Evolutionary conservation across 2,113 vertebrate species (phyloP).

Genomic region (Ctenomys sociabilis): DNA sequence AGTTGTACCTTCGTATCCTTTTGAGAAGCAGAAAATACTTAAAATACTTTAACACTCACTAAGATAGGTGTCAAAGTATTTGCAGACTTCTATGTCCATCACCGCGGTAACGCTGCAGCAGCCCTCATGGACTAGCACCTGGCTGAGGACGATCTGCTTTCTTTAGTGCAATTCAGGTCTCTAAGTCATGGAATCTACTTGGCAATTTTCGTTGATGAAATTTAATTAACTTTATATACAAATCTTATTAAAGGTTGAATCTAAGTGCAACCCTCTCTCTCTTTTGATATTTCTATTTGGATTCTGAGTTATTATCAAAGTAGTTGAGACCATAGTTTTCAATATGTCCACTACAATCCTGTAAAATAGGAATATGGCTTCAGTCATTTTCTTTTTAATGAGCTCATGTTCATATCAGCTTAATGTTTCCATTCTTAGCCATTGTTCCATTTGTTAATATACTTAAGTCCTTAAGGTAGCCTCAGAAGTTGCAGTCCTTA

Average conservation of each 20-base stretch:
- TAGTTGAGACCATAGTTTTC: slow-evolving; percentile 36
- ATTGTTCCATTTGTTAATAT: slow-evolving; percentile 69
- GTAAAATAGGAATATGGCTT: neutral
- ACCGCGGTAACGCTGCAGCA: neutral
- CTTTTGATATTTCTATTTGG: slow-evolving; percentile 43
- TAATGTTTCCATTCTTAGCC: slow-evolving; percentile 71
- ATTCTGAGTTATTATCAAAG: slow-evolving; percentile 25
- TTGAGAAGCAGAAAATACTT: slow-evolving; percentile 43
- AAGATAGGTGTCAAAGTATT: too few species aligned
- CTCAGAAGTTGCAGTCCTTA: slow-evolving; percentile 32
- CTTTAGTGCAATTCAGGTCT: neutral
- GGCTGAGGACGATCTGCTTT: neutral
- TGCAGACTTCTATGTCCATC: neutral
- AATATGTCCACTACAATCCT: neutral
- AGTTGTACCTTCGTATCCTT: slow-evolving; percentile 8
- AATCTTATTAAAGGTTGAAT: slow-evolving; percentile 51
- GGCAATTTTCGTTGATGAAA: slow-evolving; percentile 61
- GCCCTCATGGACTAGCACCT: neutral
- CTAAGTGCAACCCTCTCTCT: neutral
- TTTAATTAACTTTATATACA: slow-evolving; percentile 50
- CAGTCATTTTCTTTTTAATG: slow-evolving; percentile 5
- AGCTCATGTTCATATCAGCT: slow-evolving; percentile 57
- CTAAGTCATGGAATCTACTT: neutral
- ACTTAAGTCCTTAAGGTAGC: slow-evolving; percentile 18
- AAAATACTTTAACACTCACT: neutral